Conservation (phyloP, 2,797 vertebrate species). For the Melopsittacus undulatus region DNA sequence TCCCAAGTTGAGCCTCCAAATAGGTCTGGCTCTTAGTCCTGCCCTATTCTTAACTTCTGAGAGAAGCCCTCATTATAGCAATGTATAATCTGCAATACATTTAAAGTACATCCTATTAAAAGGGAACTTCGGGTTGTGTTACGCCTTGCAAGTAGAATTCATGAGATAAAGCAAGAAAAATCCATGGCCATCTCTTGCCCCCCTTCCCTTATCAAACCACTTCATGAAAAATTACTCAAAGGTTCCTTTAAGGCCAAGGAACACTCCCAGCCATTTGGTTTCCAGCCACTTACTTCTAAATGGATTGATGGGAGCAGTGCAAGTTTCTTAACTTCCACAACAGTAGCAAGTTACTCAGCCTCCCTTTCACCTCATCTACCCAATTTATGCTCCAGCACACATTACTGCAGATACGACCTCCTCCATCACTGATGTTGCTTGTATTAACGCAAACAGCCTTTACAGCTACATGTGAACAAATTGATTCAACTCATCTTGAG, state of each 20-base stretch:
- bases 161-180: not conserved
- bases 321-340: slow-evolving; percentile 45
- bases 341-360: not conserved
- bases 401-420: slow-evolving; percentile 44
- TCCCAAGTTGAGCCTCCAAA: not conserved
- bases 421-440: slow-evolving; percentile 11
- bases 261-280: not conserved
- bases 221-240: slow-evolving; percentile 50
- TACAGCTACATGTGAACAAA: not conserved
- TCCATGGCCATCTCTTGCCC: not conserved
- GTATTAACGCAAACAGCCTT: not conserved
- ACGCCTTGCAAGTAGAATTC: not conserved
- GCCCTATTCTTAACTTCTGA: not conserved
- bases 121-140: not conserved
- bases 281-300: slow-evolving; percentile 40
- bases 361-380: slow-evolving; percentile 18
- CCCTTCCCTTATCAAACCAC: not conserved
- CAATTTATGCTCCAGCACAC: slow-evolving; percentile 53
- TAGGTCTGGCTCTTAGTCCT: not conserved
- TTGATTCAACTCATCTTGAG: not conserved
- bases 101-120: not conserved
- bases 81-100: not conserved
- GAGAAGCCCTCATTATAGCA: not conserved
- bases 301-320: not conserved
- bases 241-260: slow-evolving; percentile 13